Evolutionary conservation across 2,797 vertebrate genomes (phyloP), one percentile per base, ranked within the genome.

Genomic region (Mustela erminea): DNA sequence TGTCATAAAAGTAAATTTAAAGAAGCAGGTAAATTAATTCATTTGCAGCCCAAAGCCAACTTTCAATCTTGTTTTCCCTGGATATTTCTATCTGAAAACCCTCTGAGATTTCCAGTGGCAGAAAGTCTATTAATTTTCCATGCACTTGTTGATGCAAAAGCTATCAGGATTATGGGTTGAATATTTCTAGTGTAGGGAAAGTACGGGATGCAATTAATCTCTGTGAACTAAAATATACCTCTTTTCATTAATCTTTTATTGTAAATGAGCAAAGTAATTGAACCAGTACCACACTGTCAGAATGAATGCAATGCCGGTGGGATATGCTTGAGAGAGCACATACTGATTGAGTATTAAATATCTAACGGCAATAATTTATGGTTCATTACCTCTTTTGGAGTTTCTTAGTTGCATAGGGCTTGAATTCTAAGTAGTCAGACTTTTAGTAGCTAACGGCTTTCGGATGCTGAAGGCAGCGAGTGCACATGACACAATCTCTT

Each of bases 211-310:
- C 99, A 99, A 99, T 99, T 99, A 99, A 99, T 99, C 99, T 99
- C 98, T 98, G 98, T 99, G 99, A 99, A 99, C 99, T 99, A 99
- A 99, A 99, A 99, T 99, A 99, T 99, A 99, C 99, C 98, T 99
- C 99, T 99, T 99, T 99, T 99, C 99, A 99, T 99, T 99, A 99
- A 99, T 99, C 99, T 99, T 99, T 99, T 99, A 99, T 99, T 99
- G 99, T 99, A 99, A 99, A 99, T 99, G 99, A 99, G 99, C 98
- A 98, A 98, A 99, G 99, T 99, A 99, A 99, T 98, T 99, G 99
- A 99, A 99, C 98, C 98, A 98, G 98, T 98, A 99, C 98, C 98
- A 98, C 98, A 98, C 98, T 99, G 98, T 99, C 99, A 99, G 98
- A 98, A 98, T 98, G 98, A 99, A 98, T 98, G 98, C 98, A 99